Conservation (phyloP, 2,888 invertebrate species). For the Helobdella robusta region DNA sequence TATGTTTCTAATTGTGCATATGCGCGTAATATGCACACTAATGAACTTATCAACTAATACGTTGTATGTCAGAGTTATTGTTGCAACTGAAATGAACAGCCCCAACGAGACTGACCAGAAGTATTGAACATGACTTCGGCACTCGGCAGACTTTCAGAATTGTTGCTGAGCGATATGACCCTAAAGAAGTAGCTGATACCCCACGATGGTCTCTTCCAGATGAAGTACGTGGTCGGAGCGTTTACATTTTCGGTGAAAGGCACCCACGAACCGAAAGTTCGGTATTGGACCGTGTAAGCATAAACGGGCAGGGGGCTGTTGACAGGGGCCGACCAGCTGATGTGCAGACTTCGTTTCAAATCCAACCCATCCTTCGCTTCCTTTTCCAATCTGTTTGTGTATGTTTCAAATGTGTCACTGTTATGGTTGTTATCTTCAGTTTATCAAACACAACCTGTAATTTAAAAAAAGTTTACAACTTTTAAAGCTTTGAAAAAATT, state of each 20-base stretch:
- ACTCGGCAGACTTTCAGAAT: neutral
- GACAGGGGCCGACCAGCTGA: conserved; percentile 18
- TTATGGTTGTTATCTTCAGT: no score
- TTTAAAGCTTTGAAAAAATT: no score
- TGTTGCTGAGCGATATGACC: conserved; percentile 16
- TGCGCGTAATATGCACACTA: no score
- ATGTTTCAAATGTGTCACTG: no score
- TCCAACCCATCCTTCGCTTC: no score
- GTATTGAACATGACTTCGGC: conserved; percentile 11
- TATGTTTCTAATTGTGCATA: no score
- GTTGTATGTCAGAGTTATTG: no score
- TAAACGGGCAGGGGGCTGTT: neutral
- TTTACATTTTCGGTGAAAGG: conserved; percentile 8
- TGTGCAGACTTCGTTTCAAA: conserved; percentile 3
- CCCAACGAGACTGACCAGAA: neutral
- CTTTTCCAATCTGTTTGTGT: no score
- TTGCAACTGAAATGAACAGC: neutral
- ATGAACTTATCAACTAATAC: no score
- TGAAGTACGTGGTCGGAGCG: conserved; percentile 7
- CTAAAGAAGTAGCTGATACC: conserved; percentile 15
- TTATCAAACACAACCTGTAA: no score
- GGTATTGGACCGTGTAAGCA: conserved; percentile 19
- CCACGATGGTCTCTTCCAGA: conserved; percentile 20
- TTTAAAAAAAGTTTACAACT: no score
- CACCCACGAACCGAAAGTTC: conserved; percentile 19